These are phyloP conservation scores for Cheirogaleus major DNA, from an alignment of 2,797 vertebrate genomes.

Conservation along the genomic window DNA sequence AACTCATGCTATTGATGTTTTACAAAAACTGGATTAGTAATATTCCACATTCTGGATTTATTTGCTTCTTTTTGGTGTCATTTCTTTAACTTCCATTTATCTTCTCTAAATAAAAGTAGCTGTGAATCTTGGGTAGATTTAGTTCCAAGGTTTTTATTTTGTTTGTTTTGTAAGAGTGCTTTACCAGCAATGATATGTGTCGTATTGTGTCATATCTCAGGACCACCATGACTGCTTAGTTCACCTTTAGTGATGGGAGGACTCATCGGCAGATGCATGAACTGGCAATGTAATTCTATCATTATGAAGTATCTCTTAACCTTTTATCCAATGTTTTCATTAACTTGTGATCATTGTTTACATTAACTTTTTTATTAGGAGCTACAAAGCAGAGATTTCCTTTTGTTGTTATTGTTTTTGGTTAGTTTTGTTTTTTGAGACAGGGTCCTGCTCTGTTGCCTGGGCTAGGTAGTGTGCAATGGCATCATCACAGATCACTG, in stretches of 20 bases:
- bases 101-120: not conserved
- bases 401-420: not conserved
- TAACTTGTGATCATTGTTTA: not conserved
- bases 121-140: not conserved
- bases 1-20: not conserved
- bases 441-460: not conserved
- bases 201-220: not conserved
- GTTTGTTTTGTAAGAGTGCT: not conserved
- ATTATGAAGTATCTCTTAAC: conserved; percentile 8
- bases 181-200: not conserved
- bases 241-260: not conserved
- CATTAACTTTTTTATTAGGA: not conserved
- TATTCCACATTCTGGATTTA: not conserved
- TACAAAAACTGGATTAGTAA: not conserved
- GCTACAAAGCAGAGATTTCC: not conserved
- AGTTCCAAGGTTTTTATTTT: not conserved
- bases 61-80: not conserved
- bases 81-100: not conserved
- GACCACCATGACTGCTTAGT: not conserved
- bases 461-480: not conserved
- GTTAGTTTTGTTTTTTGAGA: not conserved
- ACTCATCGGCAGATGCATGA: not conserved
- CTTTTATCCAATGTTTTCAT: not conserved
- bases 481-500: not conserved
- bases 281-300: not conserved